A percentile compares a stretch with the other conserved stretches of the same genome.
These are phyloP conservation scores for Helicoverpa zea DNA, from an alignment of 1,140 invertebrate species.

Conservation along the genomic window DNA sequence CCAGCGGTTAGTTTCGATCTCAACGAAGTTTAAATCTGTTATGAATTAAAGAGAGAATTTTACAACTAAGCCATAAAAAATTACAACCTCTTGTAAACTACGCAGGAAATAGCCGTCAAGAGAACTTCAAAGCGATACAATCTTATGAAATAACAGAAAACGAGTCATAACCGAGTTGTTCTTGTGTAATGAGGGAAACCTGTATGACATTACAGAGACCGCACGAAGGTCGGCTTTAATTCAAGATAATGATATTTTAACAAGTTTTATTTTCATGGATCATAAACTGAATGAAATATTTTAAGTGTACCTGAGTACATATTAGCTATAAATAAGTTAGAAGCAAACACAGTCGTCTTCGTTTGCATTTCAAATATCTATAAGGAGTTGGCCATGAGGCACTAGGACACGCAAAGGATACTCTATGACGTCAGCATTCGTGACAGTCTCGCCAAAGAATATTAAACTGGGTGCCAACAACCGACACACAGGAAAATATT, in stretches of 20 bases:
- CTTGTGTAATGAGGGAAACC: neutral
- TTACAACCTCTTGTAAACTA: too few species aligned
- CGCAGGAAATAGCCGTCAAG: too few species aligned
- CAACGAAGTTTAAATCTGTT: too few species aligned
- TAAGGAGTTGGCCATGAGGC: slow-evolving; percentile 42
- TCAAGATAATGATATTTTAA: neutral
- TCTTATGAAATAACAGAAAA: neutral
- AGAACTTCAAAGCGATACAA: neutral
- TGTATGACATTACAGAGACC: neutral
- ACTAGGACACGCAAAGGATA: slow-evolving; percentile 41
- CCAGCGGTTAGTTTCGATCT: too few species aligned
- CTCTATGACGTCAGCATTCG: slow-evolving; percentile 51
- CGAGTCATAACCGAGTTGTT: neutral
- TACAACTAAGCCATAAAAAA: too few species aligned
- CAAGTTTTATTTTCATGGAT: neutral
- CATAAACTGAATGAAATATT: neutral
- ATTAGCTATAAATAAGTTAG: neutral
- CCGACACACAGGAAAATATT: neutral
- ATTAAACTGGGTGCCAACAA: slow-evolving; percentile 18
- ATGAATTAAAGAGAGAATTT: too few species aligned
- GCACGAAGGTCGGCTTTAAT: neutral
- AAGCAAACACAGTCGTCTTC: neutral
- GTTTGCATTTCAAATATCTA: slow-evolving; percentile 26
- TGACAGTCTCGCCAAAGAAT: slow-evolving; percentile 5
- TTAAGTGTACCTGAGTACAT: neutral